A percentile compares a stretch with the other conserved stretches of the same genome.
Evolutionary conservation across 2,797 vertebrate genomes (phyloP).

Genomic region (Mormyrus hasselquistii): DNA sequence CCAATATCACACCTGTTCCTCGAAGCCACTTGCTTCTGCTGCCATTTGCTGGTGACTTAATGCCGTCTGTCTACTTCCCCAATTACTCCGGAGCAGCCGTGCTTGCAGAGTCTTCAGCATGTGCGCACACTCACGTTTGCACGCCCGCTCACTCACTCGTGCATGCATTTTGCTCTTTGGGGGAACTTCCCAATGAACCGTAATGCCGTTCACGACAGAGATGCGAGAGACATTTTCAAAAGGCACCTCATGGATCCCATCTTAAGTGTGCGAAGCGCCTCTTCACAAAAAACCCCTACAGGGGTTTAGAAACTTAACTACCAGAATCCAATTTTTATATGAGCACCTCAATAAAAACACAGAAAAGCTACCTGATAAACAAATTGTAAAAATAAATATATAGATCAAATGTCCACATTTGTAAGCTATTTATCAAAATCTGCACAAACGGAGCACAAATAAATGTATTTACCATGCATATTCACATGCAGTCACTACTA

Average conservation of each 20-base stretch:
- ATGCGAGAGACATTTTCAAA: not conserved
- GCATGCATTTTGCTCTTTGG: not conserved
- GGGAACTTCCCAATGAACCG: not conserved
- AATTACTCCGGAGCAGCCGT: not conserved
- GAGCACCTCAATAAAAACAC: not conserved
- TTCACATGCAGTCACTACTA: not conserved
- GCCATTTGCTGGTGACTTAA: not conserved
- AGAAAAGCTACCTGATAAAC: not conserved
- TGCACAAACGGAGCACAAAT: not conserved
- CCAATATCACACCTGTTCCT: not conserved
- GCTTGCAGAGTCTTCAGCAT: not conserved
- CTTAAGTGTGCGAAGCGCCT: not conserved
- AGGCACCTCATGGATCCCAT: not conserved
- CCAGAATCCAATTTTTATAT: not conserved
- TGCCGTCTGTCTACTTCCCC: not conserved
- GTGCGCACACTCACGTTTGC: not conserved
- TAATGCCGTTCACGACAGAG: not conserved
- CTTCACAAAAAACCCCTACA: not conserved
- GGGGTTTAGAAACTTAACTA: not conserved
- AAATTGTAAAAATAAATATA: not conserved
- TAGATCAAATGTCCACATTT: not conserved
- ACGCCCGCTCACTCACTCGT: not conserved
- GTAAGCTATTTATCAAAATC: not conserved
- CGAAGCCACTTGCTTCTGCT: not conserved
- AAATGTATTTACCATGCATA: not conserved